Evolutionary conservation across 1,140 invertebrate species (phyloP), one percentile per base, ranked within the genome.

Genomic region (Mamestra configurata): DNA sequence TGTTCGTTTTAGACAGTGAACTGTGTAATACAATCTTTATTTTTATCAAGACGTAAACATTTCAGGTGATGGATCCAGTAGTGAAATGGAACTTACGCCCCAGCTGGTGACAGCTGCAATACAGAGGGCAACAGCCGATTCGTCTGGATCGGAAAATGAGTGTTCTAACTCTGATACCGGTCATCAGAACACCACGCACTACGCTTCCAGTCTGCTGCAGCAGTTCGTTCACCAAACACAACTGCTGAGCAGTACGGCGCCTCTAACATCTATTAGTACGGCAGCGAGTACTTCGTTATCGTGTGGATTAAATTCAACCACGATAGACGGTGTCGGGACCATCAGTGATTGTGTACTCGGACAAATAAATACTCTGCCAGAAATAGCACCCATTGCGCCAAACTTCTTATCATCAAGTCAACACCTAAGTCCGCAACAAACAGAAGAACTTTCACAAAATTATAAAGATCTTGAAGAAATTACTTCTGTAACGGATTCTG

Each of bases 71-170:
- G 95, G 96, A 66, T 96, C 96, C 2, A 96, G 96, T 79, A 97
- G 96, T 86, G 97, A 97, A 91, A 97, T 97, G 94, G 96, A 97
- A 90, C 89, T 97, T 49, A 96, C 97, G 10, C 96, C 96, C 71
- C 96, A 96, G 82, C 92, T 97, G 46, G 97, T 97, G 2, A 97
- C 96, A 84, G 97, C 97, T 11, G 96, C 97, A 15, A 97, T 97
- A 81, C 96, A 96, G 85, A 92, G 96, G 77, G 96, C 96, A 4
- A 96, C 96, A 59, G 95, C 95, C 40, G 96, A 96, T 82, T 96
- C 95, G 10, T 97, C 96, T 59, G 95, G 96, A 79, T 96, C 96
- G 0, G 97, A 97, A 85, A 96, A 96, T 79, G 96, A 96, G 59
- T 95, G 94, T 80, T 95, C 95, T 15, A 93, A 93, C 61, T 93